Base-by-base conservation (phyloP, 2,888 invertebrate species). In the Philonicus albiceps region DNA sequence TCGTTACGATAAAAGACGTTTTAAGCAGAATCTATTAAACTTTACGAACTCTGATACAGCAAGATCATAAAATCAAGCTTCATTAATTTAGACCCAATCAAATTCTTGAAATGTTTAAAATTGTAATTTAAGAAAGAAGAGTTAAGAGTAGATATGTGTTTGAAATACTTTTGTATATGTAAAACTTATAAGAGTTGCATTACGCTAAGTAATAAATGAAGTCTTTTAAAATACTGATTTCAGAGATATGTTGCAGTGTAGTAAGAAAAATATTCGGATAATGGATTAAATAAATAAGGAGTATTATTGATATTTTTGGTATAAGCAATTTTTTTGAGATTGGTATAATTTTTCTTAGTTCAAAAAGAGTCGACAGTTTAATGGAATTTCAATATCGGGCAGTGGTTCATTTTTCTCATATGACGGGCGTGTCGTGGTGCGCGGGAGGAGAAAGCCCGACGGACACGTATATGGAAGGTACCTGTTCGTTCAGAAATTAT, bases 351-450 rank as follows among this genome's bases (percentile, higher is more conserved):
- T 84, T 40, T 73, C 84, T 84, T 84, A 5, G 27, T 22, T 7
- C 19, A 49, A 86, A 6, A 75, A 55, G 37, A 78, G 34, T 78
- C 76, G 64, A 78, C 78, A 78, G 53, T 86, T 86, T 78, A 85
- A 85, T 85, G 86, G 76, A 86, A 78, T 64, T 78, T 78, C 86
- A 86, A 86, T 86, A 86, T 76, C 75, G 30, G 13, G 27, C 31
- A 34, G 8, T 27, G 30, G 31, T 31, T 81, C 81, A 53, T 81
- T 81, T 81, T 81, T 81, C 81, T 64, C 64, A 7, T 22, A n/a
- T 64, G 22, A 19, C 22, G 11, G n/a, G 22, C 5, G 19, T 0
- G 22, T 55, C 64, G 27, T 64, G 64, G 64, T 3, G 49, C 43
- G 49, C 43, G 30, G 53, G n/a, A 19, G 30, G 49, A 16, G 49